Evolutionary conservation across 2,797 vertebrate genomes (phyloP).

Genomic region (Ibycter americanus): DNA sequence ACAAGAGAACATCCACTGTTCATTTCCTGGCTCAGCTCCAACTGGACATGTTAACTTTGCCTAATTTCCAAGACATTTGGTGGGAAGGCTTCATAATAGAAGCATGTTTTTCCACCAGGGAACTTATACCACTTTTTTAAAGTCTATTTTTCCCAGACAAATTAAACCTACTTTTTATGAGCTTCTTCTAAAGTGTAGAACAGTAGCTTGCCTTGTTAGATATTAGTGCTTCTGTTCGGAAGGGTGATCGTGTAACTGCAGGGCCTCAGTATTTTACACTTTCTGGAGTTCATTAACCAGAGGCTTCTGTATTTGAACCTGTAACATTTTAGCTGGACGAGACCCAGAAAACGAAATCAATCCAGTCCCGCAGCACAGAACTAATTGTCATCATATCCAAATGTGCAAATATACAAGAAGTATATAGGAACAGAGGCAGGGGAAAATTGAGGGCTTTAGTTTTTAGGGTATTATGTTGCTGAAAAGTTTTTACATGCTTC

Average conservation of each 20-base stretch:
- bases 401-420: conserved; percentile 65
- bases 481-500: conserved; percentile 49
- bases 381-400: conserved; percentile 63
- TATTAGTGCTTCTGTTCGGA: conserved; percentile 66
- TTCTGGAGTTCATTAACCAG: conserved; percentile 69
- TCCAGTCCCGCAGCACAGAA: conserved; percentile 51
- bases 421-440: background rate
- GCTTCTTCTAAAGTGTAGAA: conserved; percentile 72
- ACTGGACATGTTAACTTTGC: conserved; percentile 75
- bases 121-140: conserved; percentile 47
- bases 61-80: conserved; percentile 79
- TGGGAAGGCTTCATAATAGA: conserved; percentile 70
- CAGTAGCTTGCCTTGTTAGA: conserved; percentile 72
- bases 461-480: conserved; percentile 45
- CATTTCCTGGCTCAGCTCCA: conserved; percentile 75
- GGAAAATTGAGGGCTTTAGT: conserved; percentile 40
- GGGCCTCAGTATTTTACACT: conserved; percentile 43
- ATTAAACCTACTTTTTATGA: conserved; percentile 76
- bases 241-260: conserved; percentile 59
- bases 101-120: conserved; percentile 75
- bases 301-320: conserved; percentile 61
- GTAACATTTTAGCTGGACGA: conserved; percentile 57
- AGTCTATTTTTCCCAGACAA: conserved; percentile 74
- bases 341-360: conserved; percentile 57
- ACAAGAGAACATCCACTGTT: conserved; percentile 82